phyloP scores from a whole-genome alignment of 2,797 vertebrate species.

The Toxotes lorentzi region DNA sequence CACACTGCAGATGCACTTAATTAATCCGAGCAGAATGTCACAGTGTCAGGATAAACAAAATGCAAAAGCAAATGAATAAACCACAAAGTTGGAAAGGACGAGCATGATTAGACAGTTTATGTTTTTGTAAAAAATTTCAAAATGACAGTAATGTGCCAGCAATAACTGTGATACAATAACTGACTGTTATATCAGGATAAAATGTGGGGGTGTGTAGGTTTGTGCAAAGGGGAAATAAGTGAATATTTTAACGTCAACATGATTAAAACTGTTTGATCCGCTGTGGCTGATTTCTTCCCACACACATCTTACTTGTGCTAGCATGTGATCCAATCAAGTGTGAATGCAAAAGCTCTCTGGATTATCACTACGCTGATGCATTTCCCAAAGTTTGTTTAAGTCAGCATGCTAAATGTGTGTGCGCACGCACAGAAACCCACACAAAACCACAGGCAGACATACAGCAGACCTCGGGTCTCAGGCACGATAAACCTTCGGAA shows the following conservation, averaged over 20 bases:
- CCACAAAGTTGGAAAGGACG: not conserved
- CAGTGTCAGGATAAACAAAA: not conserved
- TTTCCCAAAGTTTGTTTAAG: not conserved
- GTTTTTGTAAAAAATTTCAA: not conserved
- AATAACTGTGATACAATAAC: not conserved
- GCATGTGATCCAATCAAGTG: not conserved
- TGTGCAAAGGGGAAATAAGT: conserved; percentile 13
- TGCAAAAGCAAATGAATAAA: too few relatives aligned
- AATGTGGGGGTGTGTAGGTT: not conserved
- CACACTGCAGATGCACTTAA: not conserved
- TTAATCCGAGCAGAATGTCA: not conserved
- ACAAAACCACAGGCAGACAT: conserved; percentile 26
- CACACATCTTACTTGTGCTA: not conserved
- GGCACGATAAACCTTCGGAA: conserved; percentile 11
- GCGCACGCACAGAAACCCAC: not conserved
- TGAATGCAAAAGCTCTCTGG: not conserved
- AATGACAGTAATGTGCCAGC: not conserved
- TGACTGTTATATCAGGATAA: not conserved
- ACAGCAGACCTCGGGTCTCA: not conserved
- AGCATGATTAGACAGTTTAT: not conserved
- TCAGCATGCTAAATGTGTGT: conserved; percentile 8
- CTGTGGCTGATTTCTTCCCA: conserved; percentile 11
- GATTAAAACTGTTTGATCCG: conserved; percentile 21
- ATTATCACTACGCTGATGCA: not conserved
- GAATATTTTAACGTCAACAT: conserved; percentile 6